A percentile compares a stretch with the other conserved stretches of the same genome.
These are phyloP conservation scores for Seira ritae DNA, from an alignment of 2,888 invertebrate species.

Conservation along the genomic window DNA sequence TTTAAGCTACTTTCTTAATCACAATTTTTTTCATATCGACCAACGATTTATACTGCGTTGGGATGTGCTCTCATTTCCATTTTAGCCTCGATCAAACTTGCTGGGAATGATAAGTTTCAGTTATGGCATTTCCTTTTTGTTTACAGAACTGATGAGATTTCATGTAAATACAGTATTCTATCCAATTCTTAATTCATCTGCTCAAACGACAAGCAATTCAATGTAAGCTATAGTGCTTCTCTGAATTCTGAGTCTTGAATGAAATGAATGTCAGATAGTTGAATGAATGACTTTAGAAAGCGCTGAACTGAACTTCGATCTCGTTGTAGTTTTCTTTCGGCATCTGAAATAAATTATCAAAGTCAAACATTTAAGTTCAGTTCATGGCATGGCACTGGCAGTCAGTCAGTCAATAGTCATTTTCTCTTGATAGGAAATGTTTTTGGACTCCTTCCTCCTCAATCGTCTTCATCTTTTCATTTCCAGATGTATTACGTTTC, in stretches of 20 bases:
- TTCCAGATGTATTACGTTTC: constrained; percentile 9
- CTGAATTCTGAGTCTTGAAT: constrained; percentile 8
- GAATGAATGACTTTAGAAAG: constrained; percentile 30
- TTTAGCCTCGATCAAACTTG: not conserved
- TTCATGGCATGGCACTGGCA: not conserved
- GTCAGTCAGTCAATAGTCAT: constrained; percentile 7
- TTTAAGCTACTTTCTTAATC: not conserved
- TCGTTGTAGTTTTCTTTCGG: not conserved
- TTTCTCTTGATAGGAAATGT: not conserved
- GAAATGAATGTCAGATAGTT: constrained; percentile 21
- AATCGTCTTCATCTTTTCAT: not conserved
- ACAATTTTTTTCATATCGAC: not conserved
- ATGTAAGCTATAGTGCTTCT: not conserved
- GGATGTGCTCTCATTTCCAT: not conserved
- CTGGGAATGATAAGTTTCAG: no score
- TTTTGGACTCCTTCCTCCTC: constrained; percentile 1
- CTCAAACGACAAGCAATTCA: constrained; percentile 28
- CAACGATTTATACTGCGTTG: not conserved
- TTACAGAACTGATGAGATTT: constrained; percentile 49
- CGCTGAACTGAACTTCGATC: constrained; percentile 51
- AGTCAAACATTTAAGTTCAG: not conserved
- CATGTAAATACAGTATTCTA: constrained; percentile 30
- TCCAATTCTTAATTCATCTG: constrained; percentile 52
- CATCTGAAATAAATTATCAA: not conserved
- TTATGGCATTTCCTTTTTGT: constrained; percentile 15